These are phyloP conservation scores for Eurois occulta DNA, from an alignment of 2,888 invertebrate species.

Conservation along the genomic window DNA sequence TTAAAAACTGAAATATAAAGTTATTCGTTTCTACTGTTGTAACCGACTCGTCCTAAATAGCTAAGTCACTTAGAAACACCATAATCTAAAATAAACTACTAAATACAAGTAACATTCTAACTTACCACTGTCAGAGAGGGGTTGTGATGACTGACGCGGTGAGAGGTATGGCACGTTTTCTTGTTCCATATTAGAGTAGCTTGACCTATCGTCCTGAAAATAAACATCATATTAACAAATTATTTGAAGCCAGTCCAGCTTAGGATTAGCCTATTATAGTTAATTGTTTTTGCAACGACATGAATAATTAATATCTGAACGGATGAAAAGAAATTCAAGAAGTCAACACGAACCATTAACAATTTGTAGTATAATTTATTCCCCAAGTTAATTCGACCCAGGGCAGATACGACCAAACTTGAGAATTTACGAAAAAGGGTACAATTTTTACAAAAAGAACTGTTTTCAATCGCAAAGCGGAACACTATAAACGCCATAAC, in stretches of 20 bases:
- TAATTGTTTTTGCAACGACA: not conserved
- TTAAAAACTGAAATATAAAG: not conserved
- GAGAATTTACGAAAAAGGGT: not conserved
- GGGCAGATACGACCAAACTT: not conserved
- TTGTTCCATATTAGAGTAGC: constrained; percentile 71
- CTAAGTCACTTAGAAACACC: not conserved
- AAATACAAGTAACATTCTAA: not conserved
- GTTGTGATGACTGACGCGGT: constrained; percentile 70
- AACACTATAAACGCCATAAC: not conserved
- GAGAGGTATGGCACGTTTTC: constrained; percentile 73
- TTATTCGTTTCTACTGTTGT: not conserved
- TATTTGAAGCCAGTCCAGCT: not conserved
- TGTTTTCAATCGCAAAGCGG: not conserved
- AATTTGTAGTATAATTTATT: not conserved
- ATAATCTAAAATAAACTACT: not conserved
- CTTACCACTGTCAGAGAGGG: constrained; percentile 76
- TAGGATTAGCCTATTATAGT: not conserved
- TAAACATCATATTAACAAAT: not conserved
- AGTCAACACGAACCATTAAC: not conserved
- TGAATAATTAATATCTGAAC: not conserved
- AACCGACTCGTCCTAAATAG: not conserved
- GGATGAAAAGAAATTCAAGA: not conserved
- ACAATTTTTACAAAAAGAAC: not conserved
- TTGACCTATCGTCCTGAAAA: constrained; percentile 70
- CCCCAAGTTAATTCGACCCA: not conserved